Percentiles rank a stretch among this genome's conserved stretches.
Evolutionary conservation across 2,113 vertebrate species (phyloP).

Genomic region (Phylloscopus whistleri): DNA sequence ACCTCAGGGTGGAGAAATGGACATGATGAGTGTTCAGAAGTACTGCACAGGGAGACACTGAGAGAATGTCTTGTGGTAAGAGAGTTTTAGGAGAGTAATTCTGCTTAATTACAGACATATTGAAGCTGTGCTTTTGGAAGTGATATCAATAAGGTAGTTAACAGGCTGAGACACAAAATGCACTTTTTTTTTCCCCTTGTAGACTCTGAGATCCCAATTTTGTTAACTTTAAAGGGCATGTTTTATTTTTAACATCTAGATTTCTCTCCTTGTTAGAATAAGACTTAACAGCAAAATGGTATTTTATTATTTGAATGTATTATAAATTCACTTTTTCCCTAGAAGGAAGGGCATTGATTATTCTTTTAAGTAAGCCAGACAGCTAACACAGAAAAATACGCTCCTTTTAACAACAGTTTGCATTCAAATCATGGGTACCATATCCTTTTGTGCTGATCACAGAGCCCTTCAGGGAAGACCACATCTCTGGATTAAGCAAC

Average conservation of each 20-base stretch:
- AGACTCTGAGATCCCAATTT: neutral
- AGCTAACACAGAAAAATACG: neutral
- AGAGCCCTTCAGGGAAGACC: neutral
- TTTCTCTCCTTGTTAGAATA: neutral
- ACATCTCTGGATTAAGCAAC: neutral
- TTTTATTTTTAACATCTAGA: neutral
- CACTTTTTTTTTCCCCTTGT: neutral
- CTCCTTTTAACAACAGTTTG: neutral
- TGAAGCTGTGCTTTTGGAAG: neutral
- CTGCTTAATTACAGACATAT: constrained; percentile 19
- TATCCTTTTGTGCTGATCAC: neutral
- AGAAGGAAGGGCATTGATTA: neutral
- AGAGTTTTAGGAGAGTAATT: constrained; percentile 34
- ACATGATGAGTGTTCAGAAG: constrained; percentile 34
- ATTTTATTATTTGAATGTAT: neutral
- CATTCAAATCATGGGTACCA: neutral
- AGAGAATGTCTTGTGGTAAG: constrained; percentile 27
- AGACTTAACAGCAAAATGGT: neutral
- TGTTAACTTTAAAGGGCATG: neutral
- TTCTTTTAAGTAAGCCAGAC: neutral
- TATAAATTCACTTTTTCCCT: neutral
- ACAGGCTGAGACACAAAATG: neutral
- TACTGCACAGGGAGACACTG: constrained; percentile 24
- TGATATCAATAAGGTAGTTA: constrained; percentile 13
- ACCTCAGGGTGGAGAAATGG: constrained; percentile 36